Percentiles rank a stretch among this genome's conserved stretches.
Evolutionary conservation across 2,888 invertebrate species (phyloP).

Genomic region (Crepidodera aurea): DNA sequence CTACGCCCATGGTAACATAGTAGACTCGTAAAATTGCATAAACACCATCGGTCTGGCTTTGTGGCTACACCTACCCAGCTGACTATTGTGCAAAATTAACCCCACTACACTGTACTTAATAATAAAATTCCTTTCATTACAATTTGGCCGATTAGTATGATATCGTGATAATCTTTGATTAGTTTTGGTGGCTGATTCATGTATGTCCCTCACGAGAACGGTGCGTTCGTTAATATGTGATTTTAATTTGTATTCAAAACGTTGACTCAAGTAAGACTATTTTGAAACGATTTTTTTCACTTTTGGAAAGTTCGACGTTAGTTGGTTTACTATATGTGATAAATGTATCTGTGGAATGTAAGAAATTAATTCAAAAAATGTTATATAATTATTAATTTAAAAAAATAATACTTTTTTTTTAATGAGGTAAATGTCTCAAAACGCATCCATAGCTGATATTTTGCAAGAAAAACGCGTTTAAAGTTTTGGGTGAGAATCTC

Average conservation of each 20-base stretch:
- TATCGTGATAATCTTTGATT: conserved; percentile 23
- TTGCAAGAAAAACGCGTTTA: too few relatives aligned
- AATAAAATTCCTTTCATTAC: conserved; percentile 28
- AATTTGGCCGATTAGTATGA: conserved; percentile 22
- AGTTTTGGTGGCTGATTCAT: conserved; percentile 17
- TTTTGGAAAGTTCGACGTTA: not conserved
- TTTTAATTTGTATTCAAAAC: conserved; percentile 7
- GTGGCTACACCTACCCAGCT: conserved; percentile 20
- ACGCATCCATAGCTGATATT: too few relatives aligned
- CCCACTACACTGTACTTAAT: conserved; percentile 18
- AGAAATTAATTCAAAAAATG: too few relatives aligned
- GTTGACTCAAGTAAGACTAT: not conserved
- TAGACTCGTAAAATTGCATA: conserved; percentile 23
- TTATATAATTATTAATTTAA: too few relatives aligned
- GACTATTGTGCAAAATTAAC: conserved; percentile 23
- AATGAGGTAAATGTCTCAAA: too few relatives aligned
- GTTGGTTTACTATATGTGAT: too few relatives aligned
- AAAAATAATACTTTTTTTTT: too few relatives aligned
- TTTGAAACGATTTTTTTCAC: not conserved
- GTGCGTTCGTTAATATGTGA: conserved; percentile 3
- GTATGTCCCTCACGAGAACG: not conserved
- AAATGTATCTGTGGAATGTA: too few relatives aligned
- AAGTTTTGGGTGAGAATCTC: too few relatives aligned
- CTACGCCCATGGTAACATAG: not conserved
- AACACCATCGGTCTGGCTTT: conserved; percentile 9